Base-by-base conservation (phyloP, 1,140 invertebrate species). In the Aphis gossypii region DNA sequence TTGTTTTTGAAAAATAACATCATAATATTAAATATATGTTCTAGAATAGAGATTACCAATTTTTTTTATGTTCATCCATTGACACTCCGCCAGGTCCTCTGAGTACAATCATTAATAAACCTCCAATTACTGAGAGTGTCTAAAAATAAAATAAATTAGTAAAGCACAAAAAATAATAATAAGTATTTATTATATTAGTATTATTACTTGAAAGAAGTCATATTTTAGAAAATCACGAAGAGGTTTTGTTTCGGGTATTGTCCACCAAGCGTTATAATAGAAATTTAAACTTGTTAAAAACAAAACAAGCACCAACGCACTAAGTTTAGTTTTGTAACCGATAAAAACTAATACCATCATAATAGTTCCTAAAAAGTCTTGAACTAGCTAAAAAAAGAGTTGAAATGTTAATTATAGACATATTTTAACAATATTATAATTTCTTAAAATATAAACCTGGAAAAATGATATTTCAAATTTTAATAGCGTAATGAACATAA, bases 1-100 rank as follows among this genome's bases (percentile, higher is more conserved):
- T 86, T 93, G 30, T 93, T 48, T 76, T 86, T 93, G 76, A 84
- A 84, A 93, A 83, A 93, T 93, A 93, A 93, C 92, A 92, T 83
- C 60, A 92, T 51, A 25, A 92, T 92, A 84, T 56, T 82, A 93
- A 46, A 93, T 25, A 93, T 86, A 86, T 93, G 20, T 44, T 44
- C 86, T 84, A 93, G 48, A 93, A 41, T 86, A 25, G 46, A 92
- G 48, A 93, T 93, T 93, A 99, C 99, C 99, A 99, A 95, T 98
- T 97, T 96, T 99, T 99, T 96, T 99, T 99, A 96, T 99, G 99
- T 95, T 99, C 99, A 96, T 99, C 99, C 98, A 99, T 99, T 90
- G 99, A 99, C 54, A 99, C 98, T 92, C 98, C 99, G 94, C 99
- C 99, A 41, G 99, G 99, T 44, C 99, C 99, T 94, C 99, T 96